Evolutionary conservation across 2,113 vertebrate species (phyloP).

Genomic region (Himantopus leucocephalus): DNA sequence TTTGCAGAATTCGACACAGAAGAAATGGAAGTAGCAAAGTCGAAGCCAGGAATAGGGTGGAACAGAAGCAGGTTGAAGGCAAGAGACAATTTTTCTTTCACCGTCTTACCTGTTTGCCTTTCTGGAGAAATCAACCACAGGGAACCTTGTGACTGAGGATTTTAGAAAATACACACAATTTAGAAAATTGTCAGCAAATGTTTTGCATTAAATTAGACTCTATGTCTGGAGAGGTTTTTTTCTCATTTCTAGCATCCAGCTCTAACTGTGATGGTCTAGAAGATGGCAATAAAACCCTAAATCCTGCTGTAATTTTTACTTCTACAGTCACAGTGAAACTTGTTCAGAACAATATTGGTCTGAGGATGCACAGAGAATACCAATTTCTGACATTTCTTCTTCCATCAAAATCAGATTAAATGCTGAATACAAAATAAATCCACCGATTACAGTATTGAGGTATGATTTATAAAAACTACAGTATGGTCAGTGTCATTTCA

Average conservation of each 20-base stretch:
- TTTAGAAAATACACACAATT: not conserved
- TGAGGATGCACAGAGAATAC: not conserved
- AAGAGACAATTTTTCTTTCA: not conserved
- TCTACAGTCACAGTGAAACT: not conserved
- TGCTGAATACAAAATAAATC: not conserved
- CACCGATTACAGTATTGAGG: not conserved
- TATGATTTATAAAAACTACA: not conserved
- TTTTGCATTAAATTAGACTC: not conserved
- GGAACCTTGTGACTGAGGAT: not conserved
- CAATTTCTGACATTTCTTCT: not conserved
- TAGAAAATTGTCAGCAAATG: not conserved
- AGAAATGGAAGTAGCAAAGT: not conserved
- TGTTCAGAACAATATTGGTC: not conserved
- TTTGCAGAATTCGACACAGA: not conserved
- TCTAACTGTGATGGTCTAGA: not conserved
- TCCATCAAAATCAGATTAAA: not conserved
- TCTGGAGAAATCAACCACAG: not conserved
- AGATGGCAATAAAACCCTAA: not conserved
- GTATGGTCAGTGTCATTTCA: fast-evolving
- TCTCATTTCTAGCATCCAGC: not conserved
- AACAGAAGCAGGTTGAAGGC: not conserved
- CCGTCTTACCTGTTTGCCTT: not conserved
- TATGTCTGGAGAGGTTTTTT: not conserved
- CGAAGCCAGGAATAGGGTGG: not conserved
- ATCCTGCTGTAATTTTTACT: not conserved